Evolutionary conservation across 2,113 vertebrate species (phyloP).

Genomic region (Scalopus aquaticus): DNA sequence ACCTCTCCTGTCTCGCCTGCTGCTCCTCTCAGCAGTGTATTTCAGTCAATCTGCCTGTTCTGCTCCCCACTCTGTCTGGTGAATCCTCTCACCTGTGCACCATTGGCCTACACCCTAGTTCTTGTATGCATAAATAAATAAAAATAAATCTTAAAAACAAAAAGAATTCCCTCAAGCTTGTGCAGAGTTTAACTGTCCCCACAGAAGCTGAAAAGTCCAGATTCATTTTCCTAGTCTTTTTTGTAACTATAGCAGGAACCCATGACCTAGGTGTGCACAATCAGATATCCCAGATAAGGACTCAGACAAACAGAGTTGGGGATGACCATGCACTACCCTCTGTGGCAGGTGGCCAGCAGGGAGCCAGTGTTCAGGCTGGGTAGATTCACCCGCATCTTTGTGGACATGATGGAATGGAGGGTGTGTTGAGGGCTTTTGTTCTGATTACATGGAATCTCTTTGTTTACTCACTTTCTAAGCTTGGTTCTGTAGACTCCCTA

Average conservation of each 20-base stretch:
- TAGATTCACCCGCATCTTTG: background rate
- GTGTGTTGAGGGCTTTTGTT: background rate
- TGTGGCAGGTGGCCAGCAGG: no score
- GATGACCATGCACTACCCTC: background rate
- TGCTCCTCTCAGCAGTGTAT: no score
- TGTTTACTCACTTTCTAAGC: background rate
- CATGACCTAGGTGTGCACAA: fast-evolving
- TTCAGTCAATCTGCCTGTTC: no score
- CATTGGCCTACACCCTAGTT: no score
- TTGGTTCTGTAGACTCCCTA: background rate
- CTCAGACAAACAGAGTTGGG: background rate
- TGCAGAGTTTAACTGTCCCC: background rate
- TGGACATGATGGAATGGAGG: no score
- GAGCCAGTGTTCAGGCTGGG: fast-evolving
- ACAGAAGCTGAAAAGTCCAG: background rate
- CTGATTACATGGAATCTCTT: background rate
- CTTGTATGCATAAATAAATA: no score
- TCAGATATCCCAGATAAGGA: background rate
- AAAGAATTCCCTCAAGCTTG: background rate
- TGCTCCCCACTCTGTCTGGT: no score
- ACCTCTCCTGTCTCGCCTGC: no score
- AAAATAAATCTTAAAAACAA: no score
- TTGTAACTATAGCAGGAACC: background rate
- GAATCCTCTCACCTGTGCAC: no score
- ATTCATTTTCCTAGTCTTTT: background rate